Percentiles rank a stretch among this genome's conserved stretches.
These are phyloP conservation scores for Calliopum simillimum DNA, from an alignment of 2,888 invertebrate genomes.

Conservation along the genomic window DNA sequence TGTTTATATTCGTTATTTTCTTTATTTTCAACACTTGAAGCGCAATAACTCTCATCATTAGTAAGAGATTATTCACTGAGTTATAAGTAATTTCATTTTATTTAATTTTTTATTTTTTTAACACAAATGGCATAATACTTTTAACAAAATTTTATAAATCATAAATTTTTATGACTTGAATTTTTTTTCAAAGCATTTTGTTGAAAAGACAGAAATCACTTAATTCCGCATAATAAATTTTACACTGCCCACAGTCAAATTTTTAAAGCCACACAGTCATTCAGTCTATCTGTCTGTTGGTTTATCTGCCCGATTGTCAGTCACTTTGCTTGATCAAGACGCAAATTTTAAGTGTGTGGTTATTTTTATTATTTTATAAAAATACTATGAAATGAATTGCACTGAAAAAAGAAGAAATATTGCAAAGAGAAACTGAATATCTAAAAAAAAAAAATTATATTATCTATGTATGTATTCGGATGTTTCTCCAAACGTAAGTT, in stretches of 20 bases:
- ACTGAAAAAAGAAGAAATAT: too few species aligned
- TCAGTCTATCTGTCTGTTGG: neutral
- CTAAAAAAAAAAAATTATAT: too few species aligned
- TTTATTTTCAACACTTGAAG: neutral
- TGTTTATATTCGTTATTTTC: too few species aligned
- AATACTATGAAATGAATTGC: too few species aligned
- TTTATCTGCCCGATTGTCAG: neutral
- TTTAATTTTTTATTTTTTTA: neutral
- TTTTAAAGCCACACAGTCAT: neutral
- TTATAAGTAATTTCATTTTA: neutral
- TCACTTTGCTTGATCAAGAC: too few species aligned
- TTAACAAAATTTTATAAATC: constrained; percentile 7
- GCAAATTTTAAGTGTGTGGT: too few species aligned
- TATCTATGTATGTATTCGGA: too few species aligned
- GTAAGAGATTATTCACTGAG: neutral
- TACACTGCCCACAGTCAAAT: constrained; percentile 16
- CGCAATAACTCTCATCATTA: neutral
- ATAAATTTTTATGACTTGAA: neutral
- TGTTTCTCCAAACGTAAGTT: too few species aligned
- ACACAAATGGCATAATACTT: neutral
- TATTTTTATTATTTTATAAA: too few species aligned
- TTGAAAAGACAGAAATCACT: constrained; percentile 28
- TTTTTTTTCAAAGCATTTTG: neutral
- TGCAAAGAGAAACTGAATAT: too few species aligned
- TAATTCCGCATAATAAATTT: constrained; percentile 32